Conservation (phyloP, 2,888 invertebrate genomes). For the Acrobeloides nanus region DNA sequence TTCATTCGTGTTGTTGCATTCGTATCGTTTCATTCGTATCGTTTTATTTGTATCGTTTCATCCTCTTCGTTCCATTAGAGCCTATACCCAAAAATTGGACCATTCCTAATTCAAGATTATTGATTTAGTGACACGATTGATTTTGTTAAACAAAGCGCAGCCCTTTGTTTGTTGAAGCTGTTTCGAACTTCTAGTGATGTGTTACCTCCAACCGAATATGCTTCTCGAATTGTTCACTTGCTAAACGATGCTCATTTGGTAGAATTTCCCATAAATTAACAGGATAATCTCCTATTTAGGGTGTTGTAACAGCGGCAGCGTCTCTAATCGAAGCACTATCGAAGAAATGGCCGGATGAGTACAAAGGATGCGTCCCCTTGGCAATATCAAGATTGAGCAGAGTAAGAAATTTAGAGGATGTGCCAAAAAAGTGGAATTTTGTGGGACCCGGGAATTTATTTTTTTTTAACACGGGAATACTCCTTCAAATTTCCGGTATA, state of each 20-base stretch:
- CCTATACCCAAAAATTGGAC: neutral
- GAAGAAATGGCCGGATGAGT: constrained; percentile 96
- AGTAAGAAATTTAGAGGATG: constrained; percentile 5
- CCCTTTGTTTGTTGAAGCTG: constrained; percentile 83
- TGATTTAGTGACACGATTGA: constrained; percentile 85
- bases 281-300: constrained; percentile 56
- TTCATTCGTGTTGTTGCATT: constrained; percentile 2
- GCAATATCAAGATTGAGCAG: constrained; percentile 88
- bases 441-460: no score
- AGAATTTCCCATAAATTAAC: constrained; percentile 4
- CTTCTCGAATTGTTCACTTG: constrained; percentile 92
- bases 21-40: constrained; percentile 1
- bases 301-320: constrained; percentile 96
- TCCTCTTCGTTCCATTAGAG: no score
- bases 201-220: constrained; percentile 89
- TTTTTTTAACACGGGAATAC: no score
- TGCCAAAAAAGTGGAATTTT: neutral
- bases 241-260: constrained; percentile 94
- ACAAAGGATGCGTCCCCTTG: constrained; percentile 94
- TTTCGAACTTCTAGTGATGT: constrained; percentile 91
- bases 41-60: neutral
- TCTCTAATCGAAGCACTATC: constrained; percentile 95
- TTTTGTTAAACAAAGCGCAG: constrained; percentile 97
- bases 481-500: no score
- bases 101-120: neutral